A percentile compares a stretch with the other conserved stretches of the same genome.
Conservation (phyloP, 2,113 vertebrate genomes). For the Gymnorhina tibicen region DNA sequence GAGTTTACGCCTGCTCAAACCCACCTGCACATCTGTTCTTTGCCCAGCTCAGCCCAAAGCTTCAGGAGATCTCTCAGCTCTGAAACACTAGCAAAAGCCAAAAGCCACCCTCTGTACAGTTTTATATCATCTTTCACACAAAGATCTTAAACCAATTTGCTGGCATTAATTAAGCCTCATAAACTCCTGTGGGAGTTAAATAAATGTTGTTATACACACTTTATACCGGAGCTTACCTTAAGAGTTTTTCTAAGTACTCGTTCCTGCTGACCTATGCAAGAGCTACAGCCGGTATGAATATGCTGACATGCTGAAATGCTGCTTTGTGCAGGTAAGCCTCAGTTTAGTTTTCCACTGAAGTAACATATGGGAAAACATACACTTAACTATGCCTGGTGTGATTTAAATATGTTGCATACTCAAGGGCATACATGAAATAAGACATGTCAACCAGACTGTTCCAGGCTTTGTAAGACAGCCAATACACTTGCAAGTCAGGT, state of each 20-base stretch:
- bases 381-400: background rate
- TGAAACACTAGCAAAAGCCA: background rate
- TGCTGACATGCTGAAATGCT: slow-evolving; percentile 13
- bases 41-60: background rate
- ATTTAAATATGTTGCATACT: background rate
- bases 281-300: background rate
- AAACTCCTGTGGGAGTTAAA: background rate
- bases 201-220: background rate
- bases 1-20: background rate
- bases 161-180: background rate
- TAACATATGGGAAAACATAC: background rate
- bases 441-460: background rate
- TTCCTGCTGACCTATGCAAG: slow-evolving; percentile 1
- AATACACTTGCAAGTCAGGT: background rate
- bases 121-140: background rate
- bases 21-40: background rate
- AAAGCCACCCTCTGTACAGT: background rate
- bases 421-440: background rate
- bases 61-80: background rate
- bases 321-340: background rate
- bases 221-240: background rate
- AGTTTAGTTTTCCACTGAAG: slow-evolving; percentile 16
- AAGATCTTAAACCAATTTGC: background rate
- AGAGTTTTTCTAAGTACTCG: background rate
- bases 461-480: background rate